Evolutionary conservation across 2,888 invertebrate species (phyloP).

Genomic region (Ichneumoninae sp.): DNA sequence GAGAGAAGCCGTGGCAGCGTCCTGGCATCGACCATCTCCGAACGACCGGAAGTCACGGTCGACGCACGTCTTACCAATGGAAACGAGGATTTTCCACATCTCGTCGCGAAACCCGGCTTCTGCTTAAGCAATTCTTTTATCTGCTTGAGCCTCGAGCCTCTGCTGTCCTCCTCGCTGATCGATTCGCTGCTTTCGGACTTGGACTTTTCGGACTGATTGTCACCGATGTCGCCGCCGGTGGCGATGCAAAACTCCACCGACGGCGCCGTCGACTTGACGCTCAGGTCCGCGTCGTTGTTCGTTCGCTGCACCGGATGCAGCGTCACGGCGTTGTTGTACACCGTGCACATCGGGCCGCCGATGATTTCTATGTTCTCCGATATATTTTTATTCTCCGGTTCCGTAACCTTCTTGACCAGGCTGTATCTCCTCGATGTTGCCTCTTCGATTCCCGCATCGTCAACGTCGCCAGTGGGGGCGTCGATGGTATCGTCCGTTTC

Average conservation of each 20-base stretch:
- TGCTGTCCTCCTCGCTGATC: slow-evolving; percentile 84
- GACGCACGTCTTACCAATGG: slow-evolving; percentile 91
- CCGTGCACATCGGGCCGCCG: background rate
- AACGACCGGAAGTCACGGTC: slow-evolving; percentile 85
- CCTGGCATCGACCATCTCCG: slow-evolving; percentile 87
- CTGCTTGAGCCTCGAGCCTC: slow-evolving; percentile 88
- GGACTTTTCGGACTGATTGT: slow-evolving; percentile 47
- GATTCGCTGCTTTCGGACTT: slow-evolving; percentile 60
- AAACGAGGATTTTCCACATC: slow-evolving; percentile 86
- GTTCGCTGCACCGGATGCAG: background rate
- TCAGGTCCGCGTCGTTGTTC: slow-evolving; percentile 4
- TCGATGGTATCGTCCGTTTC: slow-evolving; percentile 58
- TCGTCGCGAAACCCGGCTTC: slow-evolving; percentile 88
- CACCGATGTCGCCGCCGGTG: background rate
- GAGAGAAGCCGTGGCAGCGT: slow-evolving; percentile 91
- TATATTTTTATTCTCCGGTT: background rate
- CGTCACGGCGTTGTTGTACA: background rate
- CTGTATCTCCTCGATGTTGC: slow-evolving; percentile 25
- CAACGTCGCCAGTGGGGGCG: slow-evolving; percentile 1
- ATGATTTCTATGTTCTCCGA: background rate
- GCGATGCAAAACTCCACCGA: background rate
- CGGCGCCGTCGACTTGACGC: background rate
- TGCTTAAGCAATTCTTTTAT: slow-evolving; percentile 90
- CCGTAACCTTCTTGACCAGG: background rate
- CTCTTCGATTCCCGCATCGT: slow-evolving; percentile 27